Percentiles rank a stretch among this genome's conserved stretches.
Evolutionary conservation across 2,797 vertebrate genomes (phyloP).

Genomic region (Notamacropus eugenii): DNA sequence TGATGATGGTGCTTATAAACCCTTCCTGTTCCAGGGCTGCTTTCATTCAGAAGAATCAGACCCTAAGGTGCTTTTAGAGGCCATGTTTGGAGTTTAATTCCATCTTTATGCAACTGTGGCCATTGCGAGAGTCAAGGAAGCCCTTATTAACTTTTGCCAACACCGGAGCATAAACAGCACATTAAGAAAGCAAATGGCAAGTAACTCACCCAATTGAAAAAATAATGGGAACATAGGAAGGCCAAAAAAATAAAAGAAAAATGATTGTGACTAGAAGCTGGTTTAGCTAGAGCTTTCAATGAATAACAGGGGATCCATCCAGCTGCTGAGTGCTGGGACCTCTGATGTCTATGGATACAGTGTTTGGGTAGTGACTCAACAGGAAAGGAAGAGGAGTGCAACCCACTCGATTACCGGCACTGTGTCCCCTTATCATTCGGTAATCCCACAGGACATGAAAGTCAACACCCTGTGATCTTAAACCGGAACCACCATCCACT

Average conservation of each 20-base stretch:
- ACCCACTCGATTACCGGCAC: background rate
- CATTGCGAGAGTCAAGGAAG: constrained; percentile 44
- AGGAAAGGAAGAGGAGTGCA: constrained; percentile 43
- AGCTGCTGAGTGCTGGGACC: background rate
- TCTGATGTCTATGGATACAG: background rate
- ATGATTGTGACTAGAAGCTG: background rate
- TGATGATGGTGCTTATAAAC: constrained; percentile 37
- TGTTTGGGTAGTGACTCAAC: constrained; percentile 34
- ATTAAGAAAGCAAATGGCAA: constrained; percentile 57
- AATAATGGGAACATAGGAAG: constrained; percentile 34
- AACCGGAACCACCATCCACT: background rate
- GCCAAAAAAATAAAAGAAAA: background rate
- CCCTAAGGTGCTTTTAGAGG: constrained; percentile 61
- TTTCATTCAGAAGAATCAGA: constrained; percentile 51
- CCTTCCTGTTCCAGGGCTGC: constrained; percentile 25
- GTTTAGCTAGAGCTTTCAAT: constrained; percentile 37
- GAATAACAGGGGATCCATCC: constrained; percentile 22
- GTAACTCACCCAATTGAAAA: constrained; percentile 54
- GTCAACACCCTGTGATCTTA: background rate
- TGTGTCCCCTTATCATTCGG: background rate
- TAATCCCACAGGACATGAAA: background rate
- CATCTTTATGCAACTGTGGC: constrained; percentile 6
- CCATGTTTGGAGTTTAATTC: constrained; percentile 52
- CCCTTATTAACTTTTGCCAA: constrained; percentile 55
- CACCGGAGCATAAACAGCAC: constrained; percentile 23